Base-by-base conservation (phyloP, 2,113 vertebrate species). In the Spilogale gracilis region DNA sequence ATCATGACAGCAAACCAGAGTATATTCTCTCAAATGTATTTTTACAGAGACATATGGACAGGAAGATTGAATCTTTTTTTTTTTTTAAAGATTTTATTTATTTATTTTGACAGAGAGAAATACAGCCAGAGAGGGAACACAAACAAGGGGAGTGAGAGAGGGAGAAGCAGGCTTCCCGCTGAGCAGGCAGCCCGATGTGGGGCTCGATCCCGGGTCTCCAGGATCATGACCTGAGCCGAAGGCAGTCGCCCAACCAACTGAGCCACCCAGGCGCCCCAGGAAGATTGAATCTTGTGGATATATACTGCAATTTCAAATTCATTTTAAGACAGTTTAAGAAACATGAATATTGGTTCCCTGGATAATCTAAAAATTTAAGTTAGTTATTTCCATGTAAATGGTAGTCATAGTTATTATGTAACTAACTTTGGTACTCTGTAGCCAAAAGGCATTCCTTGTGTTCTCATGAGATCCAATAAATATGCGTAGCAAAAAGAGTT, bases 11-110 rank as follows among this genome's bases (percentile, higher is more conserved):
- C 38, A 92, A 84, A 63, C 63, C 14, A 48, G 71, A 79, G 21
- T 13, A 84, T 79, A 56, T 48, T 92, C 45, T 58, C 2, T 63
- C 60, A 89, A 10, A 52, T 63, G 84, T 71, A 85, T 90, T 97
- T 86, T 93, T 89, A 93, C 38, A 65, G 73, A 80, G 69, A 79
- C 76, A 69, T 54, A 61, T 90, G 63, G 32, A 85, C n/a, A 85
- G 58, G 61, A 13, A 73, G 93, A 79, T 18, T 90, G n/a, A 95
- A 74, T 80, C 43, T n/a, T n/a, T n/a, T n/a, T n/a, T n/a, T n/a
- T n/a, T n/a, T n/a, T n/a, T n/a, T 38, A 38, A 38, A 38, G 2
- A 38, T 38, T 38, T 38, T 38, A 38, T 38, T 38, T 38, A 38
- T 38, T 38, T 38, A 38, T 38, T 38, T 38, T 38, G 38, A 38